Evolutionary conservation across 2,113 vertebrate species (phyloP).

Genomic region (Nothoprocta perdicaria): DNA sequence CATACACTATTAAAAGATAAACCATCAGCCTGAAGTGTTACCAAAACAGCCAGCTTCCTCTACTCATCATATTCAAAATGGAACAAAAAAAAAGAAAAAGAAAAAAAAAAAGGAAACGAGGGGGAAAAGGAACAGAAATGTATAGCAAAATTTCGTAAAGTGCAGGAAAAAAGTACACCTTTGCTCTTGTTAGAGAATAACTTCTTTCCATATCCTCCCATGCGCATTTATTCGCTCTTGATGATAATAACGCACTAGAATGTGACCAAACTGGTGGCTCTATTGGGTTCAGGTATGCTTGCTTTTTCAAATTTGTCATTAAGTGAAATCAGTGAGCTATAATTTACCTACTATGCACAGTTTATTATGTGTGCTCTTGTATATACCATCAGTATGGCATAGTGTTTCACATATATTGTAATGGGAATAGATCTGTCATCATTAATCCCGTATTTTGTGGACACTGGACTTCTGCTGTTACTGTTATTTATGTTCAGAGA

Average conservation of each 20-base stretch:
- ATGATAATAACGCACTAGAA: background rate
- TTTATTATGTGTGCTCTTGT: background rate
- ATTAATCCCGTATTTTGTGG: background rate
- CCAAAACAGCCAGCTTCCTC: slow-evolving; percentile 21
- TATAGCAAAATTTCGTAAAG: background rate
- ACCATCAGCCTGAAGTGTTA: slow-evolving; percentile 35
- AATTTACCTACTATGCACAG: background rate
- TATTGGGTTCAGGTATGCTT: background rate
- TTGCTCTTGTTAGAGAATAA: background rate
- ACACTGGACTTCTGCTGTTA: background rate
- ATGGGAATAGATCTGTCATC: background rate
- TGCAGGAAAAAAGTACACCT: background rate
- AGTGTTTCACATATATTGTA: background rate
- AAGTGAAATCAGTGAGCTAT: background rate
- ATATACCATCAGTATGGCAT: background rate
- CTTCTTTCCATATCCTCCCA: background rate
- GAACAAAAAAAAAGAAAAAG: background rate
- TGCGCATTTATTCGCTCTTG: background rate
- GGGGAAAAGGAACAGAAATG: rapidly evolving
- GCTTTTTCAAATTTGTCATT: background rate
- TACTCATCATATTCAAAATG: background rate
- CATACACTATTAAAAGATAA: slow-evolving; percentile 57
- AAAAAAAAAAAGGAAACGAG: no score
- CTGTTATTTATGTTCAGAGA: background rate
- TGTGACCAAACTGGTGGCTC: background rate